Evolutionary conservation across 2,888 invertebrate species (phyloP).

Genomic region (Conops quadrifasciatus): DNA sequence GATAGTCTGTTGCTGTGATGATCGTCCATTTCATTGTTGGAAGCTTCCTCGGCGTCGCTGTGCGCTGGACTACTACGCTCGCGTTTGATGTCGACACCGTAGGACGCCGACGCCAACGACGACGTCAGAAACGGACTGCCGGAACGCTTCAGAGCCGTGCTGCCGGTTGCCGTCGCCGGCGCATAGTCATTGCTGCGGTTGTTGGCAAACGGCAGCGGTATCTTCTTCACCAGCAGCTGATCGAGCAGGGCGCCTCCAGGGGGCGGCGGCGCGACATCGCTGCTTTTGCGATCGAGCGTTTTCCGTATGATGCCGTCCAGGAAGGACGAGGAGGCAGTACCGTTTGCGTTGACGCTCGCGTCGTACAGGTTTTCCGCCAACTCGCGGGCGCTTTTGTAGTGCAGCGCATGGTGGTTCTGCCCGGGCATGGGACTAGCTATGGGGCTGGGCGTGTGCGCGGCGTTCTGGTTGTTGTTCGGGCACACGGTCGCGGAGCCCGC

Average conservation of each 20-base stretch:
- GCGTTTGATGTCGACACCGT: conserved; percentile 68
- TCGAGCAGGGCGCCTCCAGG: conserved; percentile 69
- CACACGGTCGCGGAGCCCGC: conserved; percentile 41
- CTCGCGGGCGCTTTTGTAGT: conserved; percentile 68
- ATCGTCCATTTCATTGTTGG: conserved; percentile 49
- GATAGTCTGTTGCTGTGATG: conserved; percentile 46
- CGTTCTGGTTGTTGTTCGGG: conserved; percentile 1
- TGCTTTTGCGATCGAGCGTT: conserved; percentile 73
- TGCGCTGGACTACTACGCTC: conserved; percentile 65
- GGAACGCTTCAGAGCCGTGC: conserved; percentile 53
- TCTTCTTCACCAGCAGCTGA: conserved; percentile 72
- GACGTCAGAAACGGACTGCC: conserved; percentile 55
- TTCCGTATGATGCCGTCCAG: conserved; percentile 86
- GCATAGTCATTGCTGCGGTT: conserved; percentile 54
- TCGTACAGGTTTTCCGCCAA: conserved; percentile 74
- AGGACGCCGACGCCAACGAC: conserved; percentile 50
- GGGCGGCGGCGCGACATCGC: conserved; percentile 60
- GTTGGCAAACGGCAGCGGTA: conserved; percentile 56
- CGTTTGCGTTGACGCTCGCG: conserved; percentile 71
- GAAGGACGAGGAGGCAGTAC: conserved; percentile 67
- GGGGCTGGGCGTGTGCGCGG: conserved; percentile 49
- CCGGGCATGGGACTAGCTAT: conserved; percentile 55
- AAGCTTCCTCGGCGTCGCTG: conserved; percentile 44
- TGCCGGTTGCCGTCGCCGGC: conserved; percentile 38
- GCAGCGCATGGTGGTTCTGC: conserved; percentile 42